Base-by-base conservation (phyloP, 2,888 invertebrate genomes). In the Xestia c-nigrum region DNA sequence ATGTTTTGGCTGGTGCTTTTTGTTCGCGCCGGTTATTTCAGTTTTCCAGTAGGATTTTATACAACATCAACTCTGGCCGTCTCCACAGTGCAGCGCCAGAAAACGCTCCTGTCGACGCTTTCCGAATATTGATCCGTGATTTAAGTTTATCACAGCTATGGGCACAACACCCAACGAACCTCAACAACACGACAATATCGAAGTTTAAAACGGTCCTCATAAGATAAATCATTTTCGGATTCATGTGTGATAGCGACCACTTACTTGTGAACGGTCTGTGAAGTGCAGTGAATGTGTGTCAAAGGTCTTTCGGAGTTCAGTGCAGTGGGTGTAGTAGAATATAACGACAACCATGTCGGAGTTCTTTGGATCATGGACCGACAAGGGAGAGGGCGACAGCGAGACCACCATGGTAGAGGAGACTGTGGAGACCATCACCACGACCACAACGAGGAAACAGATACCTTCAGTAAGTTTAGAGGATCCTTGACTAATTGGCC, bases 1-100 rank as follows among this genome's bases (percentile, higher is more conserved):
- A 96, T 96, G 96, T 96, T 96, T 96, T 96, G 96, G 96, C 96
- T 94, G 96, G 94, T 96, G 96, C 95, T 96, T 96, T 96, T 96
- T 96, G 96, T 96, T 96, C 95, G 96, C 94, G 93, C 93, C 94
- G 95, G 96, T 95, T 96, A 96, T 96, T 96, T 96, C 96, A 96
- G 96, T 95, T 96, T 96, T 96, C 96, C 96, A 96, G 96, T 96
- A 94, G 95, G 96, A 96, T 96, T 96, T 96, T 94, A 95, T 93
- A 93, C 95, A 96, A 95, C 92, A 96, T 90, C 95, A 94, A 93
- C 94, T 94, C 94, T 95, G 93, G 94, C 95, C 96, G 96, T 93
- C 94, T 95, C 90, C 91, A 87, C 94, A 90, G 94, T 93, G 94
- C 93, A 92, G 92, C 91, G 92, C 90, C 86, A 86, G 89, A 85